Base-by-base conservation (phyloP, 2,888 invertebrate species). In the Hetaerina titia region DNA sequence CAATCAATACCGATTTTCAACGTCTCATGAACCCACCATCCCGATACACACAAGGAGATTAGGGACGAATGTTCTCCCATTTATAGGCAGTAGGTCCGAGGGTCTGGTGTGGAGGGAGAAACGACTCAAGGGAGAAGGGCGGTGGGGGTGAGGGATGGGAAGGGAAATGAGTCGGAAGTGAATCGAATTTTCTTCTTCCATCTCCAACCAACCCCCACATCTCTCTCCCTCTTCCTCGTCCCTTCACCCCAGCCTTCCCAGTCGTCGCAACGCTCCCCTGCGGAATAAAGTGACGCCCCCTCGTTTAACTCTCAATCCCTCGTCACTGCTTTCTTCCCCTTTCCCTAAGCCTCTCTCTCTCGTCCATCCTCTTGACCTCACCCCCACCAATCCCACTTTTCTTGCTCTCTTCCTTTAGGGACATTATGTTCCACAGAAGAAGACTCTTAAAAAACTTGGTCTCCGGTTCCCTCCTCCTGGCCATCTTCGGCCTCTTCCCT, bases 101-200 rank as follows among this genome's bases (percentile, higher is more conserved):
- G 22, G 69, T 45, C 45, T 45, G 69, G 74, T 9, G 57, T 56
- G 89, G 15, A 19, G 22, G 15, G 57, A 22, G 56, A 2, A 22
- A 9, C 22, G n/a, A 22, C 19, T 69, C 19, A 69, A 57, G 56
- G 31, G 31, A 88, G 31, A n/a, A 89, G 58, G 9, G 6, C 45
- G 19, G 56, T 8, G 6, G 56, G n/a, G n/a, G 56, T 6, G 8
- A 22, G 58, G 89, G 11, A 89, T 88, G 45, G 58, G 89, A 58
- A 89, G 58, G 89, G 89, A 89, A 89, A 89, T 89, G 89, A 89
- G 89, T 89, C 58, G 89, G 89, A 89, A 89, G 58, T 22, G 89
- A 89, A 58, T 89, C 58, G 89, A 89, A 89, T 57, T 89, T 58
- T 89, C 89, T 58, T 58, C n/a, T 7, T 8, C n/a, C 58, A 13